Evolutionary conservation across 1,140 invertebrate species (phyloP).

Genomic region (Euwallacea fornicatus): DNA sequence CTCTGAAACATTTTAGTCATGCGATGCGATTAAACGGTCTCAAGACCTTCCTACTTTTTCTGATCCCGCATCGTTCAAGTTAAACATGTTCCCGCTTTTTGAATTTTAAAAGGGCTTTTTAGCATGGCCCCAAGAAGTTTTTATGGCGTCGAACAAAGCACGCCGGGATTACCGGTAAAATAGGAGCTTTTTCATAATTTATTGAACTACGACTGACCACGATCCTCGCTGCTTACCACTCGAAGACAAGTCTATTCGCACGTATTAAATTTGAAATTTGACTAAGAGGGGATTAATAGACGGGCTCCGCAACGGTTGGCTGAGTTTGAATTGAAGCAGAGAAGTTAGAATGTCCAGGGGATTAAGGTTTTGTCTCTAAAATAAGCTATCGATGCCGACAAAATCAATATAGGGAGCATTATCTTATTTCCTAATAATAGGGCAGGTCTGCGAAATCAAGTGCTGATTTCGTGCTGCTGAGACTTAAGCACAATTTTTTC

Average conservation of each 20-base stretch:
- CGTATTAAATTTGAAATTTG: slow-evolving; percentile 2
- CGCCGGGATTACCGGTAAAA: background rate
- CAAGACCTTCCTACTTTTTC: slow-evolving; percentile 2
- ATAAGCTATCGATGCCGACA: no score
- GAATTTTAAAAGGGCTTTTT: slow-evolving; percentile 29
- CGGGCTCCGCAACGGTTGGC: slow-evolving; percentile 20
- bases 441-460: no score
- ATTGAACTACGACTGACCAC: background rate
- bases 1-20: slow-evolving; percentile 20
- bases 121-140: background rate
- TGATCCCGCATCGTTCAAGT: slow-evolving; percentile 35
- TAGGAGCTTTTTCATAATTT: background rate
- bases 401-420: no score
- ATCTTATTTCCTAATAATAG: no score
- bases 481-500: no score
- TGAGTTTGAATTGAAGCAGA: slow-evolving; percentile 32
- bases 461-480: no score
- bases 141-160: no score
- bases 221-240: background rate
- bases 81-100: slow-evolving; percentile 31
- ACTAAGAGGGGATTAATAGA: slow-evolving; percentile 20
- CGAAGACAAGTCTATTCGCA: no score
- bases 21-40: slow-evolving; percentile 22
- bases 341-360: slow-evolving; percentile 31
- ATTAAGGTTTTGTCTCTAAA: slow-evolving; percentile 5